These are phyloP conservation scores for Callipepla squamata DNA, from an alignment of 2,113 vertebrate genomes.

Conservation along the genomic window DNA sequence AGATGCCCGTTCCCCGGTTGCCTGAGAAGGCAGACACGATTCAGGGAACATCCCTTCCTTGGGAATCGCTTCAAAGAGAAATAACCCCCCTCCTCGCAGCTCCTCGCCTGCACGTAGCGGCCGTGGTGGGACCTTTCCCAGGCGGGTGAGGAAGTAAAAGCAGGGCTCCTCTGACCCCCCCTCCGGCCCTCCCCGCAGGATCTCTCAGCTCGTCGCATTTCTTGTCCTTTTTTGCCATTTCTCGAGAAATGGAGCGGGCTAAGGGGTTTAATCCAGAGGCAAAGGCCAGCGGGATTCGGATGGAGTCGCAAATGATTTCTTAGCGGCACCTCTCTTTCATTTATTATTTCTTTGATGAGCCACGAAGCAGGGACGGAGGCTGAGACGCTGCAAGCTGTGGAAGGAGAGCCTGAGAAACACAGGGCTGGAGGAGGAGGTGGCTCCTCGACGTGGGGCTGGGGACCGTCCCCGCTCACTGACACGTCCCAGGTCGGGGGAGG, in stretches of 20 bases:
- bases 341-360: not conserved
- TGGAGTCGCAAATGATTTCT: not conserved
- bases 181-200: not conserved
- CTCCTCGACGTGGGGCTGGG: not conserved
- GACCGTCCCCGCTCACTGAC: not conserved
- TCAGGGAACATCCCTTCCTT: not conserved
- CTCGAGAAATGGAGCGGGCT: rapidly evolving
- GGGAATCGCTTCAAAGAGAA: not conserved
- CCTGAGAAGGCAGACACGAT: not conserved
- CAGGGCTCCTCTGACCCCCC: not conserved
- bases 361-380: not conserved
- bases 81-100: not conserved
- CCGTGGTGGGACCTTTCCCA: not conserved
- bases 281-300: not conserved
- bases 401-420: not conserved
- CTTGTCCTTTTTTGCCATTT: not conserved
- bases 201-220: not conserved
- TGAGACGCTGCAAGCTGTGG: not conserved
- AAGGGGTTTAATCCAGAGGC: not conserved
- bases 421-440: not conserved
- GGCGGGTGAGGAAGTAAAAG: not conserved
- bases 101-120: not conserved
- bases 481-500: not conserved
- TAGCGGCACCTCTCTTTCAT: not conserved
- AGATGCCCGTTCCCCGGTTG: too few relatives aligned